phyloP scores from a whole-genome alignment of 2,113 vertebrate genomes.

The Peromyscus leucopus region DNA sequence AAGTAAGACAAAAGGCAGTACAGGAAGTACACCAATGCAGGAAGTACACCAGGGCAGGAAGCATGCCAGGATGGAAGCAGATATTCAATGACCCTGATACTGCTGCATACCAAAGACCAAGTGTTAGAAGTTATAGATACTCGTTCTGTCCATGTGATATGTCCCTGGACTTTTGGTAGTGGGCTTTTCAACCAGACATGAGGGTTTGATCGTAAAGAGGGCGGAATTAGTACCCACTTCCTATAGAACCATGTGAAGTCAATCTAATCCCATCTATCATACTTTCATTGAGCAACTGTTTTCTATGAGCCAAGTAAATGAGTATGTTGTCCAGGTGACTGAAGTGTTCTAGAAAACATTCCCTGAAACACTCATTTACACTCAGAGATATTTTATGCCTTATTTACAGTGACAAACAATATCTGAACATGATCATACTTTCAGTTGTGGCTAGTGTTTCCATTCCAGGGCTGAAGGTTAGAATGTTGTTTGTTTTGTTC shows the following conservation, averaged over 20 bases:
- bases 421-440: background rate
- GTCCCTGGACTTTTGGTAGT: background rate
- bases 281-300: constrained; percentile 24
- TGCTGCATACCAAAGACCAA: background rate
- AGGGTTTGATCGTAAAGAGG: background rate
- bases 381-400: constrained; percentile 6
- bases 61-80: background rate
- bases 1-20: background rate
- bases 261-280: background rate
- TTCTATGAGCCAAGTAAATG: background rate
- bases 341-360: background rate
- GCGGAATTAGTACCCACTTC: background rate
- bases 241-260: background rate
- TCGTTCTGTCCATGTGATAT: background rate
- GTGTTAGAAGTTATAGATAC: background rate
- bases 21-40: background rate
- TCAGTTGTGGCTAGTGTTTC: background rate
- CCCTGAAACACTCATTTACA: background rate
- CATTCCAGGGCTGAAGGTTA: constrained; percentile 48
- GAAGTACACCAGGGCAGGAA: background rate
- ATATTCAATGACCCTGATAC: background rate
- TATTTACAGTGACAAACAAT: constrained; percentile 1
- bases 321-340: background rate
- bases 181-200: background rate
- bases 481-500: constrained; percentile 3